Evolutionary conservation across 2,797 vertebrate species (phyloP).

Genomic region (Chaetophractus vellerosus): DNA sequence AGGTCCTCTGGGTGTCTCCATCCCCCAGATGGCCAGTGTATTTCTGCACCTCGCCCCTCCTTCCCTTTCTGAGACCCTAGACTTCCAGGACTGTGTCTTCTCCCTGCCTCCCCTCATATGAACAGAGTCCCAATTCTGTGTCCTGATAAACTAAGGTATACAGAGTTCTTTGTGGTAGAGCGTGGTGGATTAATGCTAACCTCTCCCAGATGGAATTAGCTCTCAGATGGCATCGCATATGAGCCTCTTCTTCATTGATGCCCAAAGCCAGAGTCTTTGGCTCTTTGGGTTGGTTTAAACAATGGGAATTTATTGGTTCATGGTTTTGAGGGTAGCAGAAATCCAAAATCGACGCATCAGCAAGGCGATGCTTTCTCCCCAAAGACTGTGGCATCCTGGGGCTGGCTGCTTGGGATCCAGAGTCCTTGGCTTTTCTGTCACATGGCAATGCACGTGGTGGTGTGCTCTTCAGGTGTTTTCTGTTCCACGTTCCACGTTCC

Average conservation of each 20-base stretch:
- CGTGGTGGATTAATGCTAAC: background rate
- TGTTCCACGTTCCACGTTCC: too few species aligned
- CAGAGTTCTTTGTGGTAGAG: background rate
- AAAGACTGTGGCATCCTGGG: too few species aligned
- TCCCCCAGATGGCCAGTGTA: conserved; percentile 42
- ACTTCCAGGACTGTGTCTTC: conserved; percentile 2
- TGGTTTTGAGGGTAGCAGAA: too few species aligned
- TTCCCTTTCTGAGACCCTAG: background rate
- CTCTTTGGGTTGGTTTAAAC: too few species aligned
- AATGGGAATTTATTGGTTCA: too few species aligned
- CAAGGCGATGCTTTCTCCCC: too few species aligned
- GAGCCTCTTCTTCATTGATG: background rate
- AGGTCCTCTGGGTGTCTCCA: background rate
- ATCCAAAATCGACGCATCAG: too few species aligned
- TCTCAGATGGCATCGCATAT: background rate
- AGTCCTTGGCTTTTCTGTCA: too few species aligned
- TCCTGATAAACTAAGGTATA: background rate
- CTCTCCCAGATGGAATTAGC: background rate
- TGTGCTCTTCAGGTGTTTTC: too few species aligned
- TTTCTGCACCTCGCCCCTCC: background rate
- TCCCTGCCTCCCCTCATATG: background rate
- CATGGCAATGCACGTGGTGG: too few species aligned
- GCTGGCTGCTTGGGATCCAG: too few species aligned
- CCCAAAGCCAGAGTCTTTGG: background rate
- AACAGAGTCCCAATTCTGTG: conserved; percentile 1